phyloP scores from a whole-genome alignment of 1,140 invertebrate genomes.

The Araneus ventricosus region DNA sequence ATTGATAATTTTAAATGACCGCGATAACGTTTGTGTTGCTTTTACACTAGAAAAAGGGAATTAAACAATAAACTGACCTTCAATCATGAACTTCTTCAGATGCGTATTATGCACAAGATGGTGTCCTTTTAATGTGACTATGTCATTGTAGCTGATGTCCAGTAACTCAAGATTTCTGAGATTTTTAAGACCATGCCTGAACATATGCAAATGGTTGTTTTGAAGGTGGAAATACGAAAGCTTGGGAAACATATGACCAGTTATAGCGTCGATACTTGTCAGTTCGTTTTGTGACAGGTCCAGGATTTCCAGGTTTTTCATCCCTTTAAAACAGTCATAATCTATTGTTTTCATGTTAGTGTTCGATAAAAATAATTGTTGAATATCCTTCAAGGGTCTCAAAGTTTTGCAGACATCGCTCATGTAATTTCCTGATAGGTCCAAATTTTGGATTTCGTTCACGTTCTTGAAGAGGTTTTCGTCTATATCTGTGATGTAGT shows the following conservation, averaged over 20 bases:
- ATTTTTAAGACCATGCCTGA: slow-evolving; percentile 55
- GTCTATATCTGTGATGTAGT: slow-evolving; percentile 81
- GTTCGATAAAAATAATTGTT: slow-evolving; percentile 46
- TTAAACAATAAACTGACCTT: slow-evolving; percentile 25
- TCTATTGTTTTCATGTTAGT: slow-evolving; percentile 79
- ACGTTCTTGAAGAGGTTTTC: slow-evolving; percentile 40
- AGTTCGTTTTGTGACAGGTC: slow-evolving; percentile 90
- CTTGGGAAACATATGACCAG: slow-evolving; percentile 53
- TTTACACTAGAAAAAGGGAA: not conserved
- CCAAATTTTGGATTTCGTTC: slow-evolving; percentile 34
- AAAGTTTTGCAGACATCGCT: slow-evolving; percentile 6
- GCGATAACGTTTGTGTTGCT: too few relatives aligned
- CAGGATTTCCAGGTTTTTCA: slow-evolving; percentile 83
- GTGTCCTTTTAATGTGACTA: slow-evolving; percentile 51
- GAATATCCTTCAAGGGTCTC: slow-evolving; percentile 55
- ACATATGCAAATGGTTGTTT: slow-evolving; percentile 20
- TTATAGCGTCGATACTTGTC: slow-evolving; percentile 78
- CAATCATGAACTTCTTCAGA: slow-evolving; percentile 11
- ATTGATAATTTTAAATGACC: too few relatives aligned
- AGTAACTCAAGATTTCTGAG: slow-evolving; percentile 35
- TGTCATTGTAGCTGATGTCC: slow-evolving; percentile 57
- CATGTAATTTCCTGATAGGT: slow-evolving; percentile 66
- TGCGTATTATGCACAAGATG: slow-evolving; percentile 45
- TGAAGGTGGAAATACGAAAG: slow-evolving; percentile 9
- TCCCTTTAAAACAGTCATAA: slow-evolving; percentile 32